phyloP scores from a whole-genome alignment of 2,888 invertebrate species.

The Helicoverpa assulta region DNA sequence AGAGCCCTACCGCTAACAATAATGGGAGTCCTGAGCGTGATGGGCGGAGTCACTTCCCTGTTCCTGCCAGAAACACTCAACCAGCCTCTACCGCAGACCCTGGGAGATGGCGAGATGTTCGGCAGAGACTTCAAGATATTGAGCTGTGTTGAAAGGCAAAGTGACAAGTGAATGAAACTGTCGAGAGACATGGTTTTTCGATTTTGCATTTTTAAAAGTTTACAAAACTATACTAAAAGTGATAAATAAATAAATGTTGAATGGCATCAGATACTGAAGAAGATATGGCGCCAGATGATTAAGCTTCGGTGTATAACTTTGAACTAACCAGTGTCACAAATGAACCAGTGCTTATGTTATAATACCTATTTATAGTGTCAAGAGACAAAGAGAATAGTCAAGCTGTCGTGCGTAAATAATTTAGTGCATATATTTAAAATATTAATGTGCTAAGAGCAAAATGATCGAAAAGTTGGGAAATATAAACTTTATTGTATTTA shows the following conservation, averaged over 20 bases:
- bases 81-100: slow-evolving; percentile 91
- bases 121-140: slow-evolving; percentile 90
- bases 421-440: not conserved
- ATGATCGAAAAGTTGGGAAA: no score
- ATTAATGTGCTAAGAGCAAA: no score
- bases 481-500: not conserved
- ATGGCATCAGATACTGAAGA: not conserved
- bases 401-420: not conserved
- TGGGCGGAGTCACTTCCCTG: slow-evolving; percentile 90
- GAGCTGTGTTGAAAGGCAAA: slow-evolving; percentile 84
- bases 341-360: not conserved
- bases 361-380: not conserved
- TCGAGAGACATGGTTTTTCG: no score
- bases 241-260: not conserved
- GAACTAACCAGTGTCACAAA: not conserved
- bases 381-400: not conserved
- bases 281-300: not conserved
- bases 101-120: slow-evolving; percentile 91
- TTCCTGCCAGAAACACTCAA: slow-evolving; percentile 92
- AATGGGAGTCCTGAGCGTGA: slow-evolving; percentile 90
- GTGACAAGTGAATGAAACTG: slow-evolving; percentile 26
- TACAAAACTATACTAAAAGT: no score
- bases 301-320: not conserved
- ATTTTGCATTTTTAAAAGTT: no score
- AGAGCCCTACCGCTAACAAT: slow-evolving; percentile 90